Evolutionary conservation across 2,888 invertebrate genomes (phyloP).

Genomic region (Argyresthia goedartella): DNA sequence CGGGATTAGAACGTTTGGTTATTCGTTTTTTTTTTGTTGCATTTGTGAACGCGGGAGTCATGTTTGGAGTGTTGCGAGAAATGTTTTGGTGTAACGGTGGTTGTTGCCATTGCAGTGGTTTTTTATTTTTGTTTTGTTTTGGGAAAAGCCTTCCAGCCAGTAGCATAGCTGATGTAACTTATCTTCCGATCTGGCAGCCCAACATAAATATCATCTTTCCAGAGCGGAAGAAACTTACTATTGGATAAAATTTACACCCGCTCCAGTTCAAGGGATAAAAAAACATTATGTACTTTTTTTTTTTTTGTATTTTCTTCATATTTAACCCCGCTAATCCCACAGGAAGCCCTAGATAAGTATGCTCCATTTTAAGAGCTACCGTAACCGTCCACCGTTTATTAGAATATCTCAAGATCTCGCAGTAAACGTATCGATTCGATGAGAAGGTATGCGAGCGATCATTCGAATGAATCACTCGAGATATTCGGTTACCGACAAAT

Average conservation of each 20-base stretch:
- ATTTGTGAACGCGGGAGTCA: slow-evolving; percentile 1
- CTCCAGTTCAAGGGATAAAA: too few species aligned
- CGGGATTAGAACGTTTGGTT: slow-evolving; percentile 4
- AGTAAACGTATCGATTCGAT: neutral
- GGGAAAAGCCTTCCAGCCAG: neutral
- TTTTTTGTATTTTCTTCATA: too few species aligned
- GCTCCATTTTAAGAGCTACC: neutral
- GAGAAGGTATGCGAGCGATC: neutral
- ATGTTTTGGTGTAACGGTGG: neutral
- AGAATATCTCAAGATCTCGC: neutral
- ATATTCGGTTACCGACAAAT: slow-evolving; percentile 66
- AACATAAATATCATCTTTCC: too few species aligned
- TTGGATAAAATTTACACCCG: too few species aligned
- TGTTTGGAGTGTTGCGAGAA: neutral
- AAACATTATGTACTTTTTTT: too few species aligned
- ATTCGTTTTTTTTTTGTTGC: neutral
- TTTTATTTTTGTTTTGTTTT: neutral
- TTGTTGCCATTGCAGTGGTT: neutral
- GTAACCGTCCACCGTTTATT: neutral
- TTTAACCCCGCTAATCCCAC: too few species aligned
- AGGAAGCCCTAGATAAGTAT: too few species aligned
- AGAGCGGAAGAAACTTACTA: too few species aligned
- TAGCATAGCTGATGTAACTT: neutral
- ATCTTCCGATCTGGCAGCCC: too few species aligned
- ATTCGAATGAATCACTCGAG: slow-evolving; percentile 31